Base-by-base conservation (phyloP, 2,888 invertebrate species). In the Tenthredo mesomela region DNA sequence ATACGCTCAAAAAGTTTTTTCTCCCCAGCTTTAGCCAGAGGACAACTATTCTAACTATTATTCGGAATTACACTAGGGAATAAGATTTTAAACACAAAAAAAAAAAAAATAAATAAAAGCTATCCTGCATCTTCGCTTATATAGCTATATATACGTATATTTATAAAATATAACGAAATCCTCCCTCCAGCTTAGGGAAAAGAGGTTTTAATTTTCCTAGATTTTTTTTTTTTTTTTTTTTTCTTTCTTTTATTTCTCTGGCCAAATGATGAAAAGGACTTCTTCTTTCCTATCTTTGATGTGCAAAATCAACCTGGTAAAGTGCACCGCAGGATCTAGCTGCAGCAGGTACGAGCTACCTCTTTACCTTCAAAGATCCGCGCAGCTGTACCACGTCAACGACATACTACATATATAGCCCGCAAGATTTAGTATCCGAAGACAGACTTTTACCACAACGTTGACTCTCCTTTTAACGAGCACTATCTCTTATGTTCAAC, bases 401-500 rank as follows among this genome's bases (percentile, higher is more conserved):
- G 43, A 73, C 73, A 73, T 73, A 21, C 18, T 9, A 29, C 29
- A 29, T 29, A 29, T 29, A 29, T 29, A 29, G 29, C 33, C 9
- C n/a, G n/a, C n/a, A 54, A 77, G 77, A 77, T 77, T 77, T 77
- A 77, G 50, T 77, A 77, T 77, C 77, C 10, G 33, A 33, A 77
- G 54, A 77, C 50, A 54, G 77, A 54, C 33, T 77, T 77, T 77
- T 54, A 77, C 54, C 77, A 77, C 77, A 54, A 77, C 50, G 71
- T 77, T 77, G 50, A 77, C 77, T 77, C 47, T 29, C 29, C 54
- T 40, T 77, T 77, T 77, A 77, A 77, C 77, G 77, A 77, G 77
- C 77, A 33, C 77, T 54, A 77, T 77, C 77, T 77, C 54, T 54
- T 40, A n/a, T n/a, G 50, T 40, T 77, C 29, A 54, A 29, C 54